phyloP scores from a whole-genome alignment of 2,113 vertebrate genomes.

The Butastur rufipennis region DNA sequence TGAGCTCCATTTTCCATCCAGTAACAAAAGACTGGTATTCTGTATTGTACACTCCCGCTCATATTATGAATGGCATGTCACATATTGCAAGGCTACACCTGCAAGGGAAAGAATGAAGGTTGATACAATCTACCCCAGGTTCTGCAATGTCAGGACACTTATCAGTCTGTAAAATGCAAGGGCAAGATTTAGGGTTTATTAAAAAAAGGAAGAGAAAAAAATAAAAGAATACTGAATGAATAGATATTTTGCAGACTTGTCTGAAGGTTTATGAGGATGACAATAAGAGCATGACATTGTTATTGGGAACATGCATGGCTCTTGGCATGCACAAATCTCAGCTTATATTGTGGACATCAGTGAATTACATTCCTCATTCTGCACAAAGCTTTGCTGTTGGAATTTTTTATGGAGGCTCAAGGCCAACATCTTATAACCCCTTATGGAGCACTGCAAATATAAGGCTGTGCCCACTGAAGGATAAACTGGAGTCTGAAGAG shows the following conservation, averaged over 20 bases:
- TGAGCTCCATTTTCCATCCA: background rate
- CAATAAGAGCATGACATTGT: background rate
- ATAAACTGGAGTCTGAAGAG: background rate
- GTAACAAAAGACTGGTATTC: background rate
- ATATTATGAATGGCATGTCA: conserved; percentile 41
- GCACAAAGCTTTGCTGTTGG: background rate
- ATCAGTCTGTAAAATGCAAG: conserved; percentile 35
- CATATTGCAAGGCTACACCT: conserved; percentile 35
- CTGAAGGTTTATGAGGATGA: background rate
- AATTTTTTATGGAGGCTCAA: background rate
- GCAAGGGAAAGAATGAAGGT: background rate
- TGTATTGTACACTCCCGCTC: background rate
- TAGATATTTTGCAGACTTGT: background rate
- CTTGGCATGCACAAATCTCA: background rate
- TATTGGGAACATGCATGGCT: background rate
- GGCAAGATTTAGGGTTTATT: conserved; percentile 23
- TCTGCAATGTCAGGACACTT: conserved; percentile 30
- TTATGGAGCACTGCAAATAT: background rate
- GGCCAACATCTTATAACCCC: background rate
- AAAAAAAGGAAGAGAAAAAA: background rate
- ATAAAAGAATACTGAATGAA: background rate
- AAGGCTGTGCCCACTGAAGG: background rate
- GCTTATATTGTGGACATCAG: background rate
- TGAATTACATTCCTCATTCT: background rate
- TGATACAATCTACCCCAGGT: conserved; percentile 45